Conservation (phyloP, 30 jellyfish, hydroid and myxozoan species). For the Cassiopea andromeda region DNA sequence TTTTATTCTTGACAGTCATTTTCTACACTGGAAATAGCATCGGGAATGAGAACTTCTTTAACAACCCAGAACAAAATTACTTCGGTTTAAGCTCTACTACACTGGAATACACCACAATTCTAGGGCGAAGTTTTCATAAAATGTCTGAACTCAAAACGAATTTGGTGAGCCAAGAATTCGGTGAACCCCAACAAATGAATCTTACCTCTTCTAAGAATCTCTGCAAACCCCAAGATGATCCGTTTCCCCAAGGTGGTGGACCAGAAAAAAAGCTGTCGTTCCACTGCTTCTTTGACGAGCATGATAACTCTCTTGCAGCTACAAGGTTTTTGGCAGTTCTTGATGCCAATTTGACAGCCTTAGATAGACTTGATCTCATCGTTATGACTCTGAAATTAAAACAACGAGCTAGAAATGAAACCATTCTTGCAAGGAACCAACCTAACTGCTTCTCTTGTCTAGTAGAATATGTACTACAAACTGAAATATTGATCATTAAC, state of each 20-base stretch:
- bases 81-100: too few species aligned
- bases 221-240: constrained; percentile 40
- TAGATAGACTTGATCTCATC: not conserved
- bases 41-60: too few species aligned
- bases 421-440: not conserved
- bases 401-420: not conserved
- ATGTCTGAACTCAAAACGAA: not conserved
- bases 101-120: too few species aligned
- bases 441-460: not conserved
- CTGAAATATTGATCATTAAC: too few species aligned
- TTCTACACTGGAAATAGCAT: too few species aligned
- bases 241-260: constrained; percentile 8
- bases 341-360: constrained; percentile 5
- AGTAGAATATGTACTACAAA: not conserved
- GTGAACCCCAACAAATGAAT: not conserved
- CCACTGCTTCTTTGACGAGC: constrained; percentile 17
- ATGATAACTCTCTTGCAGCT: constrained; percentile 10
- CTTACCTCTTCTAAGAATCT: constrained; percentile 59
- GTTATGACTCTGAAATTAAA: constrained; percentile 8
- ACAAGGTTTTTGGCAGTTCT: not conserved
- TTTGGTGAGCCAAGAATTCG: not conserved
- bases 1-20: too few species aligned
- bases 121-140: not conserved
- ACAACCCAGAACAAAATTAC: too few species aligned
- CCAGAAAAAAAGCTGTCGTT: not conserved